Percentiles rank a stretch among this genome's conserved stretches.
phyloP scores from a whole-genome alignment of 1,140 invertebrate genomes.

The Drosophila ohnishii region DNA sequence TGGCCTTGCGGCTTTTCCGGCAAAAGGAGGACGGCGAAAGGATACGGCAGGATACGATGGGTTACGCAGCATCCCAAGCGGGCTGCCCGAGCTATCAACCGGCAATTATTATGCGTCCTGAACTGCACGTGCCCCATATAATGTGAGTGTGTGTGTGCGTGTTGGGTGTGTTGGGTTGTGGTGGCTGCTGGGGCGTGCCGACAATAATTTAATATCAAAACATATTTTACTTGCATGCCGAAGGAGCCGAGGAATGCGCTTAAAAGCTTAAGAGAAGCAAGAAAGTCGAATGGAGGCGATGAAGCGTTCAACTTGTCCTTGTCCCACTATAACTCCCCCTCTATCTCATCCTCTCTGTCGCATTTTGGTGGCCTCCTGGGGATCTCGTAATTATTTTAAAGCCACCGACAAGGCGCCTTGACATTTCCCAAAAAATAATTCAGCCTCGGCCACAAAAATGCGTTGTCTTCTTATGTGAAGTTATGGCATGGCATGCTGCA shows the following conservation, averaged over 20 bases:
- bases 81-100: slow-evolving; percentile 57
- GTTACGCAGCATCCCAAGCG: slow-evolving; percentile 42
- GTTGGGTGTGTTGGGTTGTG: neutral
- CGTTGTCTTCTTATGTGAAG: slow-evolving; percentile 35
- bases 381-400: slow-evolving; percentile 67
- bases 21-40: slow-evolving; percentile 18
- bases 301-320: slow-evolving; percentile 41
- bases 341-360: neutral
- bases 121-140: slow-evolving; percentile 49
- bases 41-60: slow-evolving; percentile 30
- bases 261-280: slow-evolving; percentile 43
- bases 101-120: slow-evolving; percentile 75
- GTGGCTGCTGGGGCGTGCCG: slow-evolving; percentile 50
- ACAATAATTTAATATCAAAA: slow-evolving; percentile 82
- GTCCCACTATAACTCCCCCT: neutral
- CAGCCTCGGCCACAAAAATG: slow-evolving; percentile 38
- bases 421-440: slow-evolving; percentile 54
- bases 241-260: slow-evolving; percentile 70
- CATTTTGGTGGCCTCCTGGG: slow-evolving; percentile 4
- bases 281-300: slow-evolving; percentile 56
- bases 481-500: slow-evolving; percentile 46
- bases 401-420: slow-evolving; percentile 52
- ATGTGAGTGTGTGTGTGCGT: slow-evolving; percentile 4
- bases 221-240: slow-evolving; percentile 80
- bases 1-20: slow-evolving; percentile 53